Base-by-base conservation (phyloP, 2,888 invertebrate genomes). In the Himalopsyche tibetana region DNA sequence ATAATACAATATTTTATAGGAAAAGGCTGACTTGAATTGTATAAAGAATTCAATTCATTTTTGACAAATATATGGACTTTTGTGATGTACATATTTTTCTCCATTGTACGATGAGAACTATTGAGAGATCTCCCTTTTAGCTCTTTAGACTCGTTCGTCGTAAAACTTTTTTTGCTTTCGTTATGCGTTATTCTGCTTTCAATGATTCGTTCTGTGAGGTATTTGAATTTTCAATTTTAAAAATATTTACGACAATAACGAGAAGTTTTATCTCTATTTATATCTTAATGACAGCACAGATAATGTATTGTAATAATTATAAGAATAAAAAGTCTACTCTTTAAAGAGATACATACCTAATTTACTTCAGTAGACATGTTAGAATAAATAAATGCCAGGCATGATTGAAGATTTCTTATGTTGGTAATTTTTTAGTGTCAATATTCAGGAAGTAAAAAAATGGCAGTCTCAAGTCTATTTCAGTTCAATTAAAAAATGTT, bases 221-320 rank as follows among this genome's bases (percentile, higher is more conserved):
- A 63, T 63, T 63, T 63, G 19, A 63, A 63, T 63, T 19, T 63
- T 63, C 63, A 63, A 63, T 63, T 63, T 63, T 19, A 28, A 63
- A 63, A 28, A 19, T 63, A 63, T 63, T 28, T 9, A 63, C 11
- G 28, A 19, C 63, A 63, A n/a, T 19, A 63, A 63, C 11, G n/a
- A 63, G 28, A 63, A 19, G 4, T 63, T 19, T 63, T 0, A 8
- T 63, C 19, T 19, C 5, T 19, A 56, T 56, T n/a, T 17, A n/a
- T 5, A 56, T 56, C 11, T 45, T 5, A 45, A 51, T 15, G 4
- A 51, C 2, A 51, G 4, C 15, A 5, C 15, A 15, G 51, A 51
- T 51, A 51, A 51, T 4, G 51, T 9, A 45, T 6, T 45, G 9
- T 15, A 51, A 51, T 51, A 51, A 51, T 4, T 15, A 15, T 5